Evolutionary conservation across 2,113 vertebrate genomes (phyloP), one percentile per base, ranked within the genome.

Genomic region (Genyomyrus donnyi): DNA sequence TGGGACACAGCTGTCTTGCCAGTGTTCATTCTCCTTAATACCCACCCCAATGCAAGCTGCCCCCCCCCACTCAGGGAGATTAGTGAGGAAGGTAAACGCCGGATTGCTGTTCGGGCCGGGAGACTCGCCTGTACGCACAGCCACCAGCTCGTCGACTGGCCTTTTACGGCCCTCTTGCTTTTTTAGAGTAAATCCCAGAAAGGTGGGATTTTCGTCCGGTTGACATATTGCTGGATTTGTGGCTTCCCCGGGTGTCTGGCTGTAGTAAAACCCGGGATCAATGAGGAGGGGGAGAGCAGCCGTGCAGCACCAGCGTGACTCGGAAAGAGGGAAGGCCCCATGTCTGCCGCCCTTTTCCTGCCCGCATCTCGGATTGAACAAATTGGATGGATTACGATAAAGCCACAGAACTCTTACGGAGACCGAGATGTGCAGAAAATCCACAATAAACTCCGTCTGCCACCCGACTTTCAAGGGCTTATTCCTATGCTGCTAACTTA

Each of bases 201-300:
- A 91, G 90, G 94, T 91, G 89, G 91, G 92, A 91, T 93, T 91
- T 94, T 94, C 89, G 89, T 87, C 89, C 87, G 77, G 85, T 92
- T 93, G 93, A 93, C 92, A 93, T 92, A 95, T 95, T 93, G 92
- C 90, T 91, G 93, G 95, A 93, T 94, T 93, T 94, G 93, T 91
- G 91, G 89, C 92, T 94, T 91, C 93, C 89, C 90, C 89, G 84
- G 92, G 91, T 91, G 90, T 91, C 91, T 90, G 92, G 87, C 89
- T 88, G 91, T 90, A 89, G 92, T 42, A 92, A 94, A 93, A 92
- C 93, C 89, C 31, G 3, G 89, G 93, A 95, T 95, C 93, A 94
- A 91, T 85, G 31, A n/a, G 89, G 89, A 92, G 84, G 87, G 92
- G 92, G 87, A 90, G 85, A 93, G 89, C 85, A 50, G 91, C 93